Evolutionary conservation across 2,113 vertebrate genomes (phyloP).

Genomic region (Coptodon bakossiorum): DNA sequence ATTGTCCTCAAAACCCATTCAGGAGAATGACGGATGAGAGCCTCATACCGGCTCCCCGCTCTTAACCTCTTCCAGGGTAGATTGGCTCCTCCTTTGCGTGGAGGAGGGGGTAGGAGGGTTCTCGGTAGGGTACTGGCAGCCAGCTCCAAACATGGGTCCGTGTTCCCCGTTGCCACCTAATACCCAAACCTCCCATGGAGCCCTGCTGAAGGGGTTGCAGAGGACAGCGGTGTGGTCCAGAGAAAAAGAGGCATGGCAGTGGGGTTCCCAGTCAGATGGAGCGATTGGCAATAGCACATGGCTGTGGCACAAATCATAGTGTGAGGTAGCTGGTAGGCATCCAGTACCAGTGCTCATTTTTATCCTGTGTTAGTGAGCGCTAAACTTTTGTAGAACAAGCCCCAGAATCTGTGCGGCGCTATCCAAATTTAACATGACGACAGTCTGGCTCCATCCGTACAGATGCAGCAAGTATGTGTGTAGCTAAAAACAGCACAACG

Average conservation of each 20-base stretch:
- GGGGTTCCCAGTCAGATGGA: slow-evolving; percentile 29
- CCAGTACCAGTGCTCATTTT: neutral
- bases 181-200: slow-evolving; percentile 33
- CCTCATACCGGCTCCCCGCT: slow-evolving; percentile 44
- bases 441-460: neutral
- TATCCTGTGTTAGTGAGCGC: neutral
- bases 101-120: neutral
- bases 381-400: neutral
- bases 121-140: neutral
- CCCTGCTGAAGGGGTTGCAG: neutral
- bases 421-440: neutral
- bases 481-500: neutral
- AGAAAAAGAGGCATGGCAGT: neutral
- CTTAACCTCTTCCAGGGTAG: slow-evolving; percentile 60
- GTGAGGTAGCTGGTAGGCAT: neutral
- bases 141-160: neutral
- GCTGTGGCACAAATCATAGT: slow-evolving; percentile 25
- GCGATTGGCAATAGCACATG: slow-evolving; percentile 22
- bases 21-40: slow-evolving; percentile 79
- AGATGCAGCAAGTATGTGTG: neutral
- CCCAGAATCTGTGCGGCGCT: neutral
- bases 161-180: slow-evolving; percentile 4
- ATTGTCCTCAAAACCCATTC: slow-evolving; percentile 82
- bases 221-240: neutral
- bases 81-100: slow-evolving; percentile 38